A percentile compares a stretch with the other conserved stretches of the same genome.
phyloP scores from a whole-genome alignment of 2,113 vertebrate species.

The Nasalis larvatus region DNA sequence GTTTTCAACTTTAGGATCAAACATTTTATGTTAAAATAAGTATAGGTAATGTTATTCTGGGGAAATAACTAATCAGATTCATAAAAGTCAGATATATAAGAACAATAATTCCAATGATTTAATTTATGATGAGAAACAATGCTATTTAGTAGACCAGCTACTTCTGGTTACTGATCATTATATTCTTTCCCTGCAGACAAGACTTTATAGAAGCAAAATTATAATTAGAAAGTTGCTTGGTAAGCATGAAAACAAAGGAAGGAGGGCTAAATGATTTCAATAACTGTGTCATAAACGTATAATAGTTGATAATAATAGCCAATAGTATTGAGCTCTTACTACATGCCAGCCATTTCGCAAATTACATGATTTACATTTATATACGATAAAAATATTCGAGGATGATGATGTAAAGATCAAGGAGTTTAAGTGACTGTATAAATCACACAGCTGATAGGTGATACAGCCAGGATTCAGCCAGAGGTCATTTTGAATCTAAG shows the following conservation, averaged over 20 bases:
- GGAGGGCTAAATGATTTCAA: background rate
- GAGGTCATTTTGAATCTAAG: background rate
- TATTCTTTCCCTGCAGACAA: background rate
- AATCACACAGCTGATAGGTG: background rate
- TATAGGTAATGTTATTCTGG: background rate
- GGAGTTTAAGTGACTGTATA: background rate
- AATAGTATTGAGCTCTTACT: background rate
- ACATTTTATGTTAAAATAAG: background rate
- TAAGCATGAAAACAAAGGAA: background rate
- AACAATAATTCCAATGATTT: background rate
- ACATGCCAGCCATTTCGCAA: background rate
- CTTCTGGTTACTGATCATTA: background rate
- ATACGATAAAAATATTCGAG: background rate
- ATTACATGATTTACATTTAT: background rate
- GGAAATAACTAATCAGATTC: background rate
- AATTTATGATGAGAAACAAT: background rate
- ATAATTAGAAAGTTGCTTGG: background rate
- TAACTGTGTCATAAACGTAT: background rate
- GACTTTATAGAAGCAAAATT: conserved; percentile 17
- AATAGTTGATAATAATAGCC: background rate
- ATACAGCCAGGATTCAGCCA: background rate
- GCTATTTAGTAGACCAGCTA: background rate
- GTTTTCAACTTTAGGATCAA: background rate
- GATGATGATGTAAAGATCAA: background rate
- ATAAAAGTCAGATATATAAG: background rate